These are phyloP conservation scores for Podabrus alpinus DNA, from an alignment of 2,888 invertebrate genomes.

Conservation along the genomic window DNA sequence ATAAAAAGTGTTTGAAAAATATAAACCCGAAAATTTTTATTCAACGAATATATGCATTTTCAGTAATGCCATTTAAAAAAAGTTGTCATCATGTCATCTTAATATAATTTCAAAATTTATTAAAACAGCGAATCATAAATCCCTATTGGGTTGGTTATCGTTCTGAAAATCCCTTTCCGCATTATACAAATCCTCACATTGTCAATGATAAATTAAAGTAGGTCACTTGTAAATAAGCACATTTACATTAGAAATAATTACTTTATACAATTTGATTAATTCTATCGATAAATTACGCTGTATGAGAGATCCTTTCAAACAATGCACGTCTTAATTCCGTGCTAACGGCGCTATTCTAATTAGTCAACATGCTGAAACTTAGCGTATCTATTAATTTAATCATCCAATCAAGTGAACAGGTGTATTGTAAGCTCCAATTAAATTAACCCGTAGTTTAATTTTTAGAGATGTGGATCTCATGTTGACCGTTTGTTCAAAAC, in stretches of 20 bases:
- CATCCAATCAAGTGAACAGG: background rate
- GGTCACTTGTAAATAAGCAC: background rate
- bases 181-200: background rate
- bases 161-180: background rate
- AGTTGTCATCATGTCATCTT: background rate
- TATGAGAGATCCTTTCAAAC: background rate
- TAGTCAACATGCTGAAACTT: background rate
- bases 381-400: background rate
- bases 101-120: background rate
- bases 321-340: background rate
- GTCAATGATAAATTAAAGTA: background rate
- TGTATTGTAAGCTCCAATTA: background rate
- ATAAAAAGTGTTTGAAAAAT: background rate
- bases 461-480: background rate
- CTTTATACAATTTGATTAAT: too few species aligned
- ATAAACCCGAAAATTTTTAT: background rate
- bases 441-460: background rate
- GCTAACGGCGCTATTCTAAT: background rate
- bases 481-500: background rate
- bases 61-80: background rate
- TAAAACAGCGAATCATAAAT: background rate
- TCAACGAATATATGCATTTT: too few species aligned
- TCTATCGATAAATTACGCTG: too few species aligned
- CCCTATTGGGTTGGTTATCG: background rate
- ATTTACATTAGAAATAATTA: background rate